These are phyloP conservation scores for Porites lutea DNA, from an alignment of 64 coral and sea anemone species.

Conservation along the genomic window DNA sequence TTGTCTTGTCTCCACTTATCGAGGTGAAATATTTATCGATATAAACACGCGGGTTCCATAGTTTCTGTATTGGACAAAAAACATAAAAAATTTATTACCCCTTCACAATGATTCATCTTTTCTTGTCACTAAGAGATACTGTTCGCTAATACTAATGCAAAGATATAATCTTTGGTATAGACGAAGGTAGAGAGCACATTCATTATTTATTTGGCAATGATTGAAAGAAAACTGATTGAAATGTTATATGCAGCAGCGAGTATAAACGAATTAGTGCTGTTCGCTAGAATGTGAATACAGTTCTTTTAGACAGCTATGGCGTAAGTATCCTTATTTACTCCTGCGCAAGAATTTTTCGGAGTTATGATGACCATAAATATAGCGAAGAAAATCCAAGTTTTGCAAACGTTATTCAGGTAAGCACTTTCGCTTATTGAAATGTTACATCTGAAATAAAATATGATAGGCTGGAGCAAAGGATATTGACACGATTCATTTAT, in stretches of 20 bases:
- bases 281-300: neutral
- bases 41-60: neutral
- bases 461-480: neutral
- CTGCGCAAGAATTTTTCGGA: neutral
- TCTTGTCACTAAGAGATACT: neutral
- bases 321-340: neutral
- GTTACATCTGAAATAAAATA: neutral
- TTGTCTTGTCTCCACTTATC: no score
- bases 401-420: constrained; percentile 90
- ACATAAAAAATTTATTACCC: constrained; percentile 38
- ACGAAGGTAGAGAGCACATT: neutral
- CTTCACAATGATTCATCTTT: neutral
- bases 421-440: neutral
- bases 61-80: constrained; percentile 21
- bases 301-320: neutral
- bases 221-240: neutral
- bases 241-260: neutral
- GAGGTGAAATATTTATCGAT: constrained; percentile 3
- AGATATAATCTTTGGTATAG: constrained; percentile 7
- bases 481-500: constrained; percentile 1
- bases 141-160: neutral
- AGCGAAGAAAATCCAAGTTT: constrained; percentile 79
- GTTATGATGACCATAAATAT: constrained; percentile 79
- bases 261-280: neutral
- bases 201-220: constrained; percentile 16